Evolutionary conservation across 2,797 vertebrate species (phyloP).

Genomic region (Tapera naevia): DNA sequence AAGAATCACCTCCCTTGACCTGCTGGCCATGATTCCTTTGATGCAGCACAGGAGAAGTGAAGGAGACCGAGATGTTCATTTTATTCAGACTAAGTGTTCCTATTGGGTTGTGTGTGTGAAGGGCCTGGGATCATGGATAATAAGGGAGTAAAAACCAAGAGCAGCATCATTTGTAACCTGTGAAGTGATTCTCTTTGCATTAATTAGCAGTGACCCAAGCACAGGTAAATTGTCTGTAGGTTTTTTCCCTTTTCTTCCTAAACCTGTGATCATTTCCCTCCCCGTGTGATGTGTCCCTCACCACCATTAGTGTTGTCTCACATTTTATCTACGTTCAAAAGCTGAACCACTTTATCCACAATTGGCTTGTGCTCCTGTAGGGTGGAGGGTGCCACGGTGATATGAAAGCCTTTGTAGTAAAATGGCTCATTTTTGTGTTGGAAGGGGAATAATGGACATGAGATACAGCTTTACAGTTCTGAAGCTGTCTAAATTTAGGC

Average conservation of each 20-base stretch:
- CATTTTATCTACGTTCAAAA: slow-evolving; percentile 11
- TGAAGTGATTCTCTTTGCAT: background rate
- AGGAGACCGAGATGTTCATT: background rate
- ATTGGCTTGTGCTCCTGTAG: slow-evolving; percentile 10
- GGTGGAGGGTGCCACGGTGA: background rate
- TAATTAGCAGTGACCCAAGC: slow-evolving; percentile 12
- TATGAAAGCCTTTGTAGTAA: background rate
- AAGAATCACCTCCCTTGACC: no score
- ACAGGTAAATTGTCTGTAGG: background rate
- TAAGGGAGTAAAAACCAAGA: background rate
- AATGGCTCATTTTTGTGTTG: background rate
- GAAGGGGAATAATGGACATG: background rate
- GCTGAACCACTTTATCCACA: background rate
- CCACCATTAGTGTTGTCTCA: background rate
- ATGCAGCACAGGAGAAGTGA: no score
- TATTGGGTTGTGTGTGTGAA: background rate
- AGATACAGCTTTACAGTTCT: background rate
- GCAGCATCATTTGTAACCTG: background rate
- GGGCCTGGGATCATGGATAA: background rate
- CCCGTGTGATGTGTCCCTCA: background rate
- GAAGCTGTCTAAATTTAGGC: slow-evolving; percentile 45
- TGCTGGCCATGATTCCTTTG: no score
- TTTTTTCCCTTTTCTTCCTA: background rate
- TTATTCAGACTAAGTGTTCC: background rate
- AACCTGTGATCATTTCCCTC: slow-evolving; percentile 36